Base-by-base conservation (phyloP, 2,113 vertebrate species). In the Copsychus sechellarum region DNA sequence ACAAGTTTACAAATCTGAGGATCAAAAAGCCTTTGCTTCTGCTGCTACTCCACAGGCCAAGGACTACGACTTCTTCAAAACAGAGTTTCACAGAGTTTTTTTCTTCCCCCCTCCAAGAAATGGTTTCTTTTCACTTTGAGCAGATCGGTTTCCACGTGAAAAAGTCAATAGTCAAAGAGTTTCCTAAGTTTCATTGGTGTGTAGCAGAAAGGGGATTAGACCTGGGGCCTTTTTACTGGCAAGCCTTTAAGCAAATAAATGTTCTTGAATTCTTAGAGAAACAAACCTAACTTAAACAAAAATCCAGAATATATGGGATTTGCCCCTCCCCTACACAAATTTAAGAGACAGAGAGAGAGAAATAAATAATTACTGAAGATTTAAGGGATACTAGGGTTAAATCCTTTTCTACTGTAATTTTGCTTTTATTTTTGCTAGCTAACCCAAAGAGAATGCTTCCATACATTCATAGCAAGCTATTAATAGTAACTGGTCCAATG, bases 1-100 rank as follows among this genome's bases (percentile, higher is more conserved):
- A 97, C 97, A 97, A 97, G 96, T 97, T 97, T 97, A 97, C 97
- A 97, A 97, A 97, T 97, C 95, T 97, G 95, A 97, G 96, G 96
- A 97, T 97, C 97, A 97, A 97, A 97, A 97, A 97, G 95, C 92
- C 71, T 97, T 97, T 96, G 95, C 97, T 96, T 92, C 90, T 96
- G 93, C 95, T 94, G 91, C 95, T 97, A 85, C 94, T 95, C 87
- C 92, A 89, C 92, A 94, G 96, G 96, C 96, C 96, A 97, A 97
- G 90, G 95, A 97, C 74, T 19, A 94, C 36, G 48, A 97, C 96
- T 97, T 93, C 92, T 97, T 96, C 95, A 94, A 92, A 96, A 95
- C 77, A 88, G 88, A 71, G 76, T 91, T 95, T 81, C 92, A 95
- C 47, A 88, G 96, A 71, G 83, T 72, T 85, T 94, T 95, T 95